A percentile compares a stretch with the other conserved stretches of the same genome.
These are phyloP conservation scores for Elysia crispata DNA, from an alignment of 2,888 invertebrate genomes.

Conservation along the genomic window DNA sequence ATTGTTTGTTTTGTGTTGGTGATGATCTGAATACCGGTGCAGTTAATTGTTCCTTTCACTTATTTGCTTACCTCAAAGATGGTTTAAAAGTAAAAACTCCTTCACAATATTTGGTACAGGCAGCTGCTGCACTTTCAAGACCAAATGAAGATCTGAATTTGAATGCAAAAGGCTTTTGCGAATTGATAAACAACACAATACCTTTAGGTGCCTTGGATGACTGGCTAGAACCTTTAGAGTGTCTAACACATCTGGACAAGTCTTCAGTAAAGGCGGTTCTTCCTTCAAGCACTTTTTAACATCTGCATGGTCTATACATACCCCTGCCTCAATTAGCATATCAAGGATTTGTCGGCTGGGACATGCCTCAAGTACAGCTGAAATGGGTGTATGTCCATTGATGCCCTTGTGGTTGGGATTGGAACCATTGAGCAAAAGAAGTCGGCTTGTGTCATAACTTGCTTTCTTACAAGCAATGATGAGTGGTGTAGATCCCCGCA, in stretches of 20 bases:
- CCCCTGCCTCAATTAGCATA: conserved; percentile 64
- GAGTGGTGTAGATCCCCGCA: conserved; percentile 67
- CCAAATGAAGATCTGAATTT: conserved; percentile 54
- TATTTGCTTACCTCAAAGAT: conserved; percentile 52
- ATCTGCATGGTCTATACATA: conserved; percentile 58
- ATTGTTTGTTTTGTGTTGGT: no score
- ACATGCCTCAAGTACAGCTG: conserved; percentile 60
- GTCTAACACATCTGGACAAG: conserved; percentile 58
- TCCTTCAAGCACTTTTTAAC: conserved; percentile 60
- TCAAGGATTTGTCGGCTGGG: conserved; percentile 57
- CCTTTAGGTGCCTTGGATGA: conserved; percentile 58
- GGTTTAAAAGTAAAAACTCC: conserved; percentile 63
- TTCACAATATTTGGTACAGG: conserved; percentile 63
- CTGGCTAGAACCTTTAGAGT: conserved; percentile 56
- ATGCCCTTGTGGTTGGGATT: conserved; percentile 66
- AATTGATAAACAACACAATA: conserved; percentile 60
- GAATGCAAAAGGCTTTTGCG: conserved; percentile 58
- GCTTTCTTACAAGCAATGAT: conserved; percentile 63
- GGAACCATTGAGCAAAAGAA: conserved; percentile 66
- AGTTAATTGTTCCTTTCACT: neutral
- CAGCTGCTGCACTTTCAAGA: conserved; percentile 62
- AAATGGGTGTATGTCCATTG: conserved; percentile 67
- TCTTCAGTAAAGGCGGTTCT: conserved; percentile 57
- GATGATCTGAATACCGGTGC: neutral
- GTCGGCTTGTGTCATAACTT: conserved; percentile 58